These are phyloP conservation scores for Sebastes diaconus DNA, from an alignment of 2,797 vertebrate genomes.

Conservation along the genomic window DNA sequence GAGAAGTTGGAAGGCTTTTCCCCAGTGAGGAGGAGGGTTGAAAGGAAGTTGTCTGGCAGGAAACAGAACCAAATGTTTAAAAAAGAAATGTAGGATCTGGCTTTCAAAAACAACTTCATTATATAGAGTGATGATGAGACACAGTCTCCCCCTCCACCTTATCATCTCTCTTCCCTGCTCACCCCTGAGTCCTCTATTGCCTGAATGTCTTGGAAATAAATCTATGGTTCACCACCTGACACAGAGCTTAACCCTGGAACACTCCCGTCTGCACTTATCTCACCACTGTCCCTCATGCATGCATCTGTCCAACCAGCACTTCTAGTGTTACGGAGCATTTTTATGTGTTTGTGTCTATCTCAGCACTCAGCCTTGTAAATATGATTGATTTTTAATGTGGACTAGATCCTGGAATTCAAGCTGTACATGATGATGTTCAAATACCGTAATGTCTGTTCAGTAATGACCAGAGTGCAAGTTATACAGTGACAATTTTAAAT, in stretches of 20 bases:
- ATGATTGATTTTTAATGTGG: not conserved
- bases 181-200: not conserved
- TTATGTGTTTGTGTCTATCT: not conserved
- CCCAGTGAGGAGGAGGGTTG: not conserved
- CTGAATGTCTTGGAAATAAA: not conserved
- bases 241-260: slow-evolving; percentile 1
- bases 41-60: slow-evolving; percentile 15
- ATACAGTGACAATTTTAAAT: not conserved
- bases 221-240: slow-evolving; percentile 1
- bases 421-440: slow-evolving; percentile 9
- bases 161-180: not conserved
- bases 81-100: slow-evolving; percentile 10
- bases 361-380: not conserved
- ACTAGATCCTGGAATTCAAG: not conserved
- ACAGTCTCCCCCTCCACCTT: not conserved
- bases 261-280: slow-evolving; percentile 42
- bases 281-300: slow-evolving; percentile 10
- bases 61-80: slow-evolving; percentile 28
- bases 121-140: slow-evolving; percentile 24
- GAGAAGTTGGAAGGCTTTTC: slow-evolving; percentile 4
- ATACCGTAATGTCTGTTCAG: not conserved
- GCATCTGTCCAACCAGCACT: not conserved
- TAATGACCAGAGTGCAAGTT: not conserved
- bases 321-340: not conserved
- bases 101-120: slow-evolving; percentile 14